Percentiles rank a stretch among this genome's conserved stretches.
phyloP scores from a whole-genome alignment of 2,888 invertebrate genomes.

The Trilocha varians region DNA sequence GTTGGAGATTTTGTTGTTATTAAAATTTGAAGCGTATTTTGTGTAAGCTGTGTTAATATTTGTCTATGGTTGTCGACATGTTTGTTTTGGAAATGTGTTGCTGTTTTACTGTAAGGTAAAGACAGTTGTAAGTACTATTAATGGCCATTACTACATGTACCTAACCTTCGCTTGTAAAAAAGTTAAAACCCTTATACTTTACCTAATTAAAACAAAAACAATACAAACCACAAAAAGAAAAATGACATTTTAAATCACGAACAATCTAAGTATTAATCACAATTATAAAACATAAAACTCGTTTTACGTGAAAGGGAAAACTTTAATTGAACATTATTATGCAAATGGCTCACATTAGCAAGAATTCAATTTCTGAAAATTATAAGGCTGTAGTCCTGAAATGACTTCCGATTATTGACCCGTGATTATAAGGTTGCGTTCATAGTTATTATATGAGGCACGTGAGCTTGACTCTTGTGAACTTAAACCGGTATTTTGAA shows the following conservation, averaged over 20 bases:
- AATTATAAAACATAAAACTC: conserved; percentile 17
- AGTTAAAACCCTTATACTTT: not conserved
- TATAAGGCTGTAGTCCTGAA: conserved; percentile 32
- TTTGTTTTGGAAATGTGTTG: too few relatives aligned
- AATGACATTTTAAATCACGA: not conserved
- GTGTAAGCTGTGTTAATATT: too few relatives aligned
- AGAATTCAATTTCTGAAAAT: conserved; percentile 60
- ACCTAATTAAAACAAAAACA: not conserved
- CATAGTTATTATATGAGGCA: conserved; percentile 28
- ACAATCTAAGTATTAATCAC: not conserved
- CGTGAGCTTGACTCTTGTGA: conserved; percentile 19
- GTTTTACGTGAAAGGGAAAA: conserved; percentile 20
- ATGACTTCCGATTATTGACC: conserved; percentile 30
- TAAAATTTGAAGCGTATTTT: not conserved
- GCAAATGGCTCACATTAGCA: conserved; percentile 48
- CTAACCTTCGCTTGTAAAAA: too few relatives aligned
- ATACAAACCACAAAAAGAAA: not conserved
- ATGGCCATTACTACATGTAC: too few relatives aligned
- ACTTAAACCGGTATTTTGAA: conserved; percentile 10
- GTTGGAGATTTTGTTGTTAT: not conserved
- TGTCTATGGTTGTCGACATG: too few relatives aligned
- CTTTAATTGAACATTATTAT: conserved; percentile 31
- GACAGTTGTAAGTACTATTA: too few relatives aligned
- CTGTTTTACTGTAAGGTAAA: too few relatives aligned
- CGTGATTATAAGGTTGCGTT: conserved; percentile 32